Evolutionary conservation across 2,888 invertebrate genomes (phyloP), one percentile per base, ranked within the genome.

Genomic region (Dorcus parallelipipedus): DNA sequence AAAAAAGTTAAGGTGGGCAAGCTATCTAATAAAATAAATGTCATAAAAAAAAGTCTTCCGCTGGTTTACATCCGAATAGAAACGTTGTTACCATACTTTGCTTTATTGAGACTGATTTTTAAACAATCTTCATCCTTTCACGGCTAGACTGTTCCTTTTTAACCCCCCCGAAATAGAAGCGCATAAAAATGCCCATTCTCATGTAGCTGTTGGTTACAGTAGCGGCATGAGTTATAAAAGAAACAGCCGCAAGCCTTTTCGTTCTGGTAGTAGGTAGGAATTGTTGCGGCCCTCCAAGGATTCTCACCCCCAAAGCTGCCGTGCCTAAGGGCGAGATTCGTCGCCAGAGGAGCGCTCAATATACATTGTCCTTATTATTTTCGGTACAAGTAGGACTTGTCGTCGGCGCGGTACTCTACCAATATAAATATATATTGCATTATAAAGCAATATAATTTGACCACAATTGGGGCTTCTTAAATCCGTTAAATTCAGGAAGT

Each of bases 21-120:
- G n/a, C 26, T 3, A 33, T 26, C 26, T 33, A 33, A 6, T 45
- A 20, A 45, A 45, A 45, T 45, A 45, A 45, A 10, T 20, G 14
- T 45, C 45, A 51, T 51, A 74, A 71, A 70, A 14, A 14, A 14
- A 73, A 70, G 73, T 73, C 73, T 77, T 76, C 72, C 74, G 73
- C 73, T 72, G 70, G 72, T 73, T 68, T 70, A 72, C 71, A 67
- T 72, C 68, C 72, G 64, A 75, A 77, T 74, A 72, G 74, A 70
- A 72, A 73, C 76, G 73, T 78, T 78, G 20, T 20, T 77, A 75
- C 73, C 70, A 72, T 72, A 40, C 72, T 71, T 75, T 71, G 71
- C 70, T 69, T 75, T 74, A 74, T 75, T 74, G 72, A 71, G 75
- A 70, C 72, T 69, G 75, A 76, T 73, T 76, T 76, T 76, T 75